phyloP scores from a whole-genome alignment of 1,140 invertebrate species.

The Drosophila equinoxialis region DNA sequence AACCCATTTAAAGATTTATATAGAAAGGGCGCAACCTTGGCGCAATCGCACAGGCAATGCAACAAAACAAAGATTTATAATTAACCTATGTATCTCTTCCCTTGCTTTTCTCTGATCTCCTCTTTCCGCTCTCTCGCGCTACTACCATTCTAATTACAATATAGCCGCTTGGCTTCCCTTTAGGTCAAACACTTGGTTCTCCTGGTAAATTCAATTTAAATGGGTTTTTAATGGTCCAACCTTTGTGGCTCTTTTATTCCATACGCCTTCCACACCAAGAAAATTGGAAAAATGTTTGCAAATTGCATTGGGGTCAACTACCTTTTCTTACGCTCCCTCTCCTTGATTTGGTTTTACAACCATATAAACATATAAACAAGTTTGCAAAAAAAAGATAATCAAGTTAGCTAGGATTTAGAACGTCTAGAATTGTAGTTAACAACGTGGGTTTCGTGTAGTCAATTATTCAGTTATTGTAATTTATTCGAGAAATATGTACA shows the following conservation, averaged over 20 bases:
- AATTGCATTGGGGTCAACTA: slow-evolving; percentile 54
- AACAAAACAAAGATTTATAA: slow-evolving; percentile 25
- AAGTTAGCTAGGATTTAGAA: not conserved
- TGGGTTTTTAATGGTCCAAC: slow-evolving; percentile 68
- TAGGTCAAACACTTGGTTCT: not conserved
- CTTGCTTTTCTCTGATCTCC: not conserved
- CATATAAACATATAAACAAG: too few species aligned
- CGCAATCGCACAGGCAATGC: slow-evolving; percentile 4
- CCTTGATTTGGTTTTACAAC: not conserved
- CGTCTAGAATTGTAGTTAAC: not conserved
- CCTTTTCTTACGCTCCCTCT: not conserved
- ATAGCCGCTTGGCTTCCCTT: slow-evolving; percentile 22
- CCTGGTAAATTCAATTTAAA: slow-evolving; percentile 71
- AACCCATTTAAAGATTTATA: slow-evolving; percentile 23
- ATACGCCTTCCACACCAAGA: too few species aligned
- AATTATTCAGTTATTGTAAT: not conserved
- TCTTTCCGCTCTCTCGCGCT: not conserved
- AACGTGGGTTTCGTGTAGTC: not conserved
- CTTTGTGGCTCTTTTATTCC: not conserved
- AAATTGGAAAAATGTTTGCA: slow-evolving; percentile 36
- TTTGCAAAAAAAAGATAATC: not conserved
- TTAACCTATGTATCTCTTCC: slow-evolving; percentile 8
- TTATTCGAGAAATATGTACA: not conserved
- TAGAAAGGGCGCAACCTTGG: not conserved
- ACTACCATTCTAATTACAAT: slow-evolving; percentile 70